These are phyloP conservation scores for Ischnura elegans DNA, from an alignment of 2,888 invertebrate species.

Conservation along the genomic window DNA sequence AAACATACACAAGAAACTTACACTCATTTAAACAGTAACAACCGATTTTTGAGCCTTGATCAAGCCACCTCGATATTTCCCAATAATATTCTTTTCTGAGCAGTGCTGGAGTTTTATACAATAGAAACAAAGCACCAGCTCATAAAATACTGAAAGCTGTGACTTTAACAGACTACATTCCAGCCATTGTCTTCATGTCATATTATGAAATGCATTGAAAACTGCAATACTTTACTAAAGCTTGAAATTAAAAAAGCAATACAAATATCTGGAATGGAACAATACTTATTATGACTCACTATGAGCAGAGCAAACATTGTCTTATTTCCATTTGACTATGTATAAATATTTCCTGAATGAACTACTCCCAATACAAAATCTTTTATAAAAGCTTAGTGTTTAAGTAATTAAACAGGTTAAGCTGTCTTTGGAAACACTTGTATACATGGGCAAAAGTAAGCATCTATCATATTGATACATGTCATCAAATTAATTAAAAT, in stretches of 20 bases:
- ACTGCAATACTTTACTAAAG: background rate
- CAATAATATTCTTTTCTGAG: slow-evolving; percentile 1
- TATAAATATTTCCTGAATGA: slow-evolving; percentile 48
- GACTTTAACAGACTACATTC: background rate
- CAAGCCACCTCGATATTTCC: background rate
- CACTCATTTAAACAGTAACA: slow-evolving; percentile 48
- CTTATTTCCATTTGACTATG: slow-evolving; percentile 23
- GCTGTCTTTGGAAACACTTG: slow-evolving; percentile 32
- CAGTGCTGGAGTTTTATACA: slow-evolving; percentile 31
- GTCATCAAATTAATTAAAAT: slow-evolving; percentile 36
- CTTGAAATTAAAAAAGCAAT: slow-evolving; percentile 41
- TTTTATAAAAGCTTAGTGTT: slow-evolving; percentile 49
- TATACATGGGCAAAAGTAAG: slow-evolving; percentile 9
- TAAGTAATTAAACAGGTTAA: slow-evolving; percentile 42
- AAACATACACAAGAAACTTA: slow-evolving; percentile 55
- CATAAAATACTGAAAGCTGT: slow-evolving; percentile 57
- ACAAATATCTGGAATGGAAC: slow-evolving; percentile 55
- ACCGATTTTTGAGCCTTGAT: slow-evolving; percentile 2
- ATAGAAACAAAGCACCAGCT: slow-evolving; percentile 29
- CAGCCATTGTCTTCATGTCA: background rate
- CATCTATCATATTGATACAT: background rate
- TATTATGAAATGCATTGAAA: slow-evolving; percentile 6
- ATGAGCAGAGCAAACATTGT: slow-evolving; percentile 30
- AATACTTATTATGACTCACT: slow-evolving; percentile 6
- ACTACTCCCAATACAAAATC: slow-evolving; percentile 42